Conservation (phyloP, 2,888 invertebrate species). For the Isotomurus palustris region DNA sequence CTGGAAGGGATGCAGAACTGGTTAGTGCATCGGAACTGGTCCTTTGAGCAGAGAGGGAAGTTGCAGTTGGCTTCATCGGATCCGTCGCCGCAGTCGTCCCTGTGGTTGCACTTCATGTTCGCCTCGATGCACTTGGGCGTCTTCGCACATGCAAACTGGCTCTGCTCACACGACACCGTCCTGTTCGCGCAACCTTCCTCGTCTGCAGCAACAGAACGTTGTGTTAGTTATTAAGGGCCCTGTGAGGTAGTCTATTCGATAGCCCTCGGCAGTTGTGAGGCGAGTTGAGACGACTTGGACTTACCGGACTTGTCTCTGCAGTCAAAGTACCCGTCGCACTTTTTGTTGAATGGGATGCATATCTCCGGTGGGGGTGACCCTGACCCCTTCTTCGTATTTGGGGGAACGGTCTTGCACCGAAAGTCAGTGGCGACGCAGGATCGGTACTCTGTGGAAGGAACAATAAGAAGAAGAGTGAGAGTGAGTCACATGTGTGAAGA, state of each 20-base stretch:
- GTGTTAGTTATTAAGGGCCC: not conserved
- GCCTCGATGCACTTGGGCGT: slow-evolving; percentile 76
- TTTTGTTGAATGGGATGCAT: slow-evolving; percentile 81
- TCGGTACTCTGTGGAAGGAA: slow-evolving; percentile 80
- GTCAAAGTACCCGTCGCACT: slow-evolving; percentile 86
- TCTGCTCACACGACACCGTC: slow-evolving; percentile 55
- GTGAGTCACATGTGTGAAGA: not conserved
- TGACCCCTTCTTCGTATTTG: slow-evolving; percentile 1
- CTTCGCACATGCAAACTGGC: slow-evolving; percentile 78
- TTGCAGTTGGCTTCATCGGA: slow-evolving; percentile 76
- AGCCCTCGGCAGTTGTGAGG: not conserved
- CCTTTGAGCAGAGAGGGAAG: slow-evolving; percentile 80
- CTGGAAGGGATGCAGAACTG: slow-evolving; percentile 69
- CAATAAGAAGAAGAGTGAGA: no score
- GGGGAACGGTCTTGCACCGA: slow-evolving; percentile 58
- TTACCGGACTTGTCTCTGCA: slow-evolving; percentile 81
- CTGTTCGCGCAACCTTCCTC: slow-evolving; percentile 20
- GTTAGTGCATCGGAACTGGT: slow-evolving; percentile 89
- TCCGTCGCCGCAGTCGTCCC: slow-evolving; percentile 79
- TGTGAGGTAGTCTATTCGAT: not conserved
- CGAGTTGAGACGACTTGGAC: slow-evolving; percentile 17
- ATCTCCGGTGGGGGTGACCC: no score
- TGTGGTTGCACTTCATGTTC: slow-evolving; percentile 74
- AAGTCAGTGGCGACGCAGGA: slow-evolving; percentile 83
- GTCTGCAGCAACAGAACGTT: slow-evolving; percentile 5